A percentile compares a stretch with the other conserved stretches of the same genome.
phyloP scores from a whole-genome alignment of 2,797 vertebrate species.

The Sebastes nivosus region DNA sequence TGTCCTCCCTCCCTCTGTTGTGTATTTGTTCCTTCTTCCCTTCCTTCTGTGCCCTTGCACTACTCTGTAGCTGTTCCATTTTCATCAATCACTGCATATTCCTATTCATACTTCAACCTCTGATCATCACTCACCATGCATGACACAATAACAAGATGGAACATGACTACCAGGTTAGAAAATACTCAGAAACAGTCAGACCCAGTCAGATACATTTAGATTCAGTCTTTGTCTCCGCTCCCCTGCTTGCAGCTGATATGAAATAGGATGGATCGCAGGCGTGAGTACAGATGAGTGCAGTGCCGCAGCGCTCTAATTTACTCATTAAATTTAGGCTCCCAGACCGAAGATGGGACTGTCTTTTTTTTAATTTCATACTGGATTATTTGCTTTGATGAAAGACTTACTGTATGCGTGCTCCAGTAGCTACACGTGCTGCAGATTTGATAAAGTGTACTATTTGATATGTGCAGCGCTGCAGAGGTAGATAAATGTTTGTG shows the following conservation, averaged over 20 bases:
- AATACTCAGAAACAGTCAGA: conserved; percentile 10
- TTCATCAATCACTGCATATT: background rate
- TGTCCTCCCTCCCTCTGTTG: background rate
- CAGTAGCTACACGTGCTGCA: background rate
- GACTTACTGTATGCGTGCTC: background rate
- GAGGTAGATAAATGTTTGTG: conserved; percentile 31
- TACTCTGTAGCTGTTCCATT: background rate
- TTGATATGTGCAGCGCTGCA: background rate
- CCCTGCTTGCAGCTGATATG: conserved; percentile 43
- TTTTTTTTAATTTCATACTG: conserved; percentile 38
- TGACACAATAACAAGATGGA: conserved; percentile 3
- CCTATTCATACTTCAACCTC: background rate
- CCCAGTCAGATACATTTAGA: conserved; percentile 23
- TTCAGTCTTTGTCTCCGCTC: conserved; percentile 18
- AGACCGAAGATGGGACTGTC: conserved; percentile 17
- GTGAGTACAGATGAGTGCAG: conserved; percentile 30
- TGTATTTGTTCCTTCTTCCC: background rate
- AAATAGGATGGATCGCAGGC: conserved; percentile 43
- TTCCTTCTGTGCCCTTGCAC: background rate
- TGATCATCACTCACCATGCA: background rate
- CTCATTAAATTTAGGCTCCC: conserved; percentile 62
- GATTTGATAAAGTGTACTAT: background rate
- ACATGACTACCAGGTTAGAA: background rate
- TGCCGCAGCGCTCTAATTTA: conserved; percentile 48
- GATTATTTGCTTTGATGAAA: conserved; percentile 38